phyloP scores from a whole-genome alignment of 2,113 vertebrate species.

The Cyanoderma ruficeps region DNA sequence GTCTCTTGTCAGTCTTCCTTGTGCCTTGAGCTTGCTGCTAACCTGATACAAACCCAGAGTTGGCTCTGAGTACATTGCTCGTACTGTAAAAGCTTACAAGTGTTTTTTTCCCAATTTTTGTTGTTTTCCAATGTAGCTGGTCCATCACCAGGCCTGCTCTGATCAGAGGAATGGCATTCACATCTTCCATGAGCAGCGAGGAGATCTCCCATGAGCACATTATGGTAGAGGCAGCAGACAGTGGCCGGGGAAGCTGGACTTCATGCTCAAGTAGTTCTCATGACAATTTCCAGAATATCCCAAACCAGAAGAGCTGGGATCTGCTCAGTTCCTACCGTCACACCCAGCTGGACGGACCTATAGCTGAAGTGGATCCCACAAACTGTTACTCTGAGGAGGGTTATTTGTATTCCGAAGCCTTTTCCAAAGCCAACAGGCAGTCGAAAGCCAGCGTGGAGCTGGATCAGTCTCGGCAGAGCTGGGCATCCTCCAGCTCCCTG shows the following conservation, averaged over 20 bases:
- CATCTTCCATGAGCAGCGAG: constrained; percentile 83
- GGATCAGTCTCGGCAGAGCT: constrained; percentile 83
- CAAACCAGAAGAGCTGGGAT: constrained; percentile 81
- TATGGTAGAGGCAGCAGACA: constrained; percentile 84
- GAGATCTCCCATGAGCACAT: constrained; percentile 89
- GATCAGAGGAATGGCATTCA: constrained; percentile 75
- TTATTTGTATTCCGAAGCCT: constrained; percentile 65
- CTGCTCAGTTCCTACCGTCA: constrained; percentile 80
- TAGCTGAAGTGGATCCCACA: constrained; percentile 81
- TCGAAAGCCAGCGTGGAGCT: constrained; percentile 75
- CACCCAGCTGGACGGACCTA: constrained; percentile 80
- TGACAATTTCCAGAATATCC: constrained; percentile 92
- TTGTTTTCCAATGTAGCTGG: constrained; percentile 63
- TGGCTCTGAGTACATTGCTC: rapidly evolving
- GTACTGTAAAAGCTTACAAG: neutral
- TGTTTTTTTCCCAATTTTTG: neutral
- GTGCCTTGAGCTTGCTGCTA: neutral
- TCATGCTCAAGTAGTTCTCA: constrained; percentile 96
- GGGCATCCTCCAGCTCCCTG: constrained; percentile 89
- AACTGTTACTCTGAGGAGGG: constrained; percentile 69
- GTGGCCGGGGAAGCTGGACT: constrained; percentile 96
- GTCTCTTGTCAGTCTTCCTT: neutral
- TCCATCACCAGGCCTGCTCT: constrained; percentile 70
- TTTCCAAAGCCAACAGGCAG: constrained; percentile 70
- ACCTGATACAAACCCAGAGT: neutral